Evolutionary conservation across 2,113 vertebrate genomes (phyloP).

Genomic region (Boleophthalmus pectinirostris): DNA sequence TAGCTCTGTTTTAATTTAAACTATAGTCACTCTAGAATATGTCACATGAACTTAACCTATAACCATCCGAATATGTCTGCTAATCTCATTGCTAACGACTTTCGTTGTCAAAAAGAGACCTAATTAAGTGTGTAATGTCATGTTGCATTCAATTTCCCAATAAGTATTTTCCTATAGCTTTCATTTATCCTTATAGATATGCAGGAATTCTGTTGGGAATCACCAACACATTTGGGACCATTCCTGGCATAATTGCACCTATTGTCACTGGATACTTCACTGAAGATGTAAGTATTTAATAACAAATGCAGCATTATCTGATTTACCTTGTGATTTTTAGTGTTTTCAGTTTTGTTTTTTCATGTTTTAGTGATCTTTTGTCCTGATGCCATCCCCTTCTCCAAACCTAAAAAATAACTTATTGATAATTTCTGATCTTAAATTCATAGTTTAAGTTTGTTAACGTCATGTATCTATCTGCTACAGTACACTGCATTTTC

Average conservation of each 20-base stretch:
- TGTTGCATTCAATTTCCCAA: not conserved
- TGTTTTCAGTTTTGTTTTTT: not conserved
- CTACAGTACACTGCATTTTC: too few relatives aligned
- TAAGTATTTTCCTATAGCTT: not conserved
- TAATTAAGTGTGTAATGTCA: not conserved
- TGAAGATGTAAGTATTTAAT: slow-evolving; percentile 65
- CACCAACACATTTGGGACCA: slow-evolving; percentile 79
- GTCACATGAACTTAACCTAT: too few relatives aligned
- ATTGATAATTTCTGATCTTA: too few relatives aligned
- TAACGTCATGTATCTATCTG: too few relatives aligned
- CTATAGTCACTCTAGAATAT: too few relatives aligned
- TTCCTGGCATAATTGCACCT: slow-evolving; percentile 74
- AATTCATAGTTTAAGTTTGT: too few relatives aligned
- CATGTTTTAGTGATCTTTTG: not conserved
- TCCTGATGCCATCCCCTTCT: not conserved
- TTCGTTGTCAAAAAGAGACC: too few relatives aligned
- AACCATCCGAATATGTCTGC: too few relatives aligned
- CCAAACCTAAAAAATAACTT: not conserved
- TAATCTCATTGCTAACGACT: too few relatives aligned
- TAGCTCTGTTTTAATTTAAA: too few relatives aligned
- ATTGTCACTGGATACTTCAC: slow-evolving; percentile 72
- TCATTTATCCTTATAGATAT: slow-evolving; percentile 47
- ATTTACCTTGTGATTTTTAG: not conserved
- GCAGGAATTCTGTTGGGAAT: slow-evolving; percentile 78
- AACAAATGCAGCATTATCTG: not conserved